Evolutionary conservation across 1,140 invertebrate genomes (phyloP), one percentile per base, ranked within the genome.

Genomic region (Choristoneura fumiferana): DNA sequence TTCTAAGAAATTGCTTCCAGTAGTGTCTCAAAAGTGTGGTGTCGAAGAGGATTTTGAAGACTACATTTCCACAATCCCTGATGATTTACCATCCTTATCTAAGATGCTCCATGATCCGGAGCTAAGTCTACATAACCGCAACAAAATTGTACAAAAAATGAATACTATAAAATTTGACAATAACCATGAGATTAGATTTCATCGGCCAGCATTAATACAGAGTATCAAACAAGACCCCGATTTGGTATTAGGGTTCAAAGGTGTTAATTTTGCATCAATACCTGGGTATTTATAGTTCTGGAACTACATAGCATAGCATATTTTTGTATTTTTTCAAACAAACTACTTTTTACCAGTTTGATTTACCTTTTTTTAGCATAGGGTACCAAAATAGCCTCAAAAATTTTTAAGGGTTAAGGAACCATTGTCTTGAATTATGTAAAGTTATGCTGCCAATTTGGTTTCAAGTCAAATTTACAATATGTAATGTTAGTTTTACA

Each of bases 71-170:
- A 12, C 52, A 17, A 55, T 88, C 56, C 73, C 85, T 1, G 69
- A 83, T 18, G 66, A 68, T 38, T 43, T 88, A 14, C 29, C 49
- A 17, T 71, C 69, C n/a, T 58, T 88, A 9, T 34, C 37, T 13
- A 57, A 71, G 37, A 66, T 84, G 10, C 66, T 86, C 39, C 74
- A 75, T 43, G 53, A 81, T 22, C 62, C 67, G 8, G 54, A 63
- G 3, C 62, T 84, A 53, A 49, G 62, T 36, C 65, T 37, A 22
- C 57, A 40, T 18, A 58, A 70, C 18, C 60, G 81, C 39, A 69
- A 76, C 37, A 71, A 66, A 66, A 57, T 88, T 14, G 72, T 85
- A 22, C 43, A 78, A 3, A 86, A 88, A 76, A 66, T 85, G n/a
- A 83, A 61, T 57, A 18, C 57, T 8, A 35, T 78, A 12, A 67